Evolutionary conservation across 2,113 vertebrate genomes (phyloP), one percentile per base, ranked within the genome.

Genomic region (Phodopus roborovskii): DNA sequence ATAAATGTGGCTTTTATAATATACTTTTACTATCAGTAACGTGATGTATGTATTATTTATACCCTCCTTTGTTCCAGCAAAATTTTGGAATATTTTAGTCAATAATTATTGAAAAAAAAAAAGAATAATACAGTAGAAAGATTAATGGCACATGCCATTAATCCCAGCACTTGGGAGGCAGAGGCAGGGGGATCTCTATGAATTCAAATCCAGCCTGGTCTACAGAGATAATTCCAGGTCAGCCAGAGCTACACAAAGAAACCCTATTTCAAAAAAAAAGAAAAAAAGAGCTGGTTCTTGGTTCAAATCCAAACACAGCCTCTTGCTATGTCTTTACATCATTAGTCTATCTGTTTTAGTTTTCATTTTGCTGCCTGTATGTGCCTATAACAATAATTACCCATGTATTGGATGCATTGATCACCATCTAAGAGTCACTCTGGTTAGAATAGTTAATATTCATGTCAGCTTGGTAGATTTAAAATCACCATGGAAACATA

Each of bases 351-450:
- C 68, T 92, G 45, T 68, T 66, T 86, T 86, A 64, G n/a, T 39
- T 56, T 93, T 56, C 42, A 66, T 91, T 94, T 91, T 68, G 39
- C 83, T 74, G 53, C 50, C 60, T 92, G 79, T 73, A 74, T 33
- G n/a, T 78, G 53, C 10, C 42, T 45, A 53, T 73, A 45, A 75
- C 5, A 84, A 12, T 91, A 60, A 94, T 50, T 66, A 66, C 53
- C 33, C 24, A 3, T 17, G 58, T 42, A 48, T 58, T 42, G 91
- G 50, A 91, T 39, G 28, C 53, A 42, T 26, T 82, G 42, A 36
- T 62, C 66, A 45, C 50, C n/a, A 48, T 56, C 53, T 71, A 24
- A 1, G 60, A 70, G 85, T 93, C 53, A 50, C 39, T 91, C 30
- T 30, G 81, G n/a, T 48, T 68, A 33, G 48, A 36, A 26, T 87